These are phyloP conservation scores for Chionodraco myersi DNA, from an alignment of 2,113 vertebrate species.

Conservation along the genomic window DNA sequence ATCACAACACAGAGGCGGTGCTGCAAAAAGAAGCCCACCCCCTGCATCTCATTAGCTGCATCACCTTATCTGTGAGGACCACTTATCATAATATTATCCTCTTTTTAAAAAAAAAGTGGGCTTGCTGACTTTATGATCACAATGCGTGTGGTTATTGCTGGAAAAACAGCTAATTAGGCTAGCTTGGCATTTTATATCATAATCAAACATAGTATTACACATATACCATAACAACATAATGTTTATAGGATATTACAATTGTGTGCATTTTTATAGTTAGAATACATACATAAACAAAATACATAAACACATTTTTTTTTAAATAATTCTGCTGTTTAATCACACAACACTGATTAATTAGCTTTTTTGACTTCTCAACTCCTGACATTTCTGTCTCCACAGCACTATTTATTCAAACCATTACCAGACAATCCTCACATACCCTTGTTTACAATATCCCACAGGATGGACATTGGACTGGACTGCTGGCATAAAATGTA, in stretches of 20 bases:
- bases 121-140: no score
- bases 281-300: no score
- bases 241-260: no score
- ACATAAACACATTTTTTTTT: no score
- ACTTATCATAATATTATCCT: background rate
- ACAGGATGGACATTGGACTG: constrained; percentile 56
- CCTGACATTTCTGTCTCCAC: background rate
- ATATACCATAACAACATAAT: no score
- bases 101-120: background rate
- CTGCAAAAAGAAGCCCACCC: constrained; percentile 40
- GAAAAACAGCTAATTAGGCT: background rate
- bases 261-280: no score
- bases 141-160: no score
- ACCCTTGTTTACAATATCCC: constrained; percentile 27
- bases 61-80: background rate
- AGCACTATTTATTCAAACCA: constrained; percentile 27
- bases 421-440: constrained; percentile 1
- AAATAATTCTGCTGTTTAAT: no score
- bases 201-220: no score
- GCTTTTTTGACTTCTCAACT: background rate
- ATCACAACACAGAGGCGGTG: constrained; percentile 47
- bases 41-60: constrained; percentile 15
- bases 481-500: constrained; percentile 38
- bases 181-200: background rate
- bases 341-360: no score